Percentiles rank a stretch among this genome's conserved stretches.
Conservation (phyloP, 2,113 vertebrate genomes). For the Nycticryphes semicollaris region DNA sequence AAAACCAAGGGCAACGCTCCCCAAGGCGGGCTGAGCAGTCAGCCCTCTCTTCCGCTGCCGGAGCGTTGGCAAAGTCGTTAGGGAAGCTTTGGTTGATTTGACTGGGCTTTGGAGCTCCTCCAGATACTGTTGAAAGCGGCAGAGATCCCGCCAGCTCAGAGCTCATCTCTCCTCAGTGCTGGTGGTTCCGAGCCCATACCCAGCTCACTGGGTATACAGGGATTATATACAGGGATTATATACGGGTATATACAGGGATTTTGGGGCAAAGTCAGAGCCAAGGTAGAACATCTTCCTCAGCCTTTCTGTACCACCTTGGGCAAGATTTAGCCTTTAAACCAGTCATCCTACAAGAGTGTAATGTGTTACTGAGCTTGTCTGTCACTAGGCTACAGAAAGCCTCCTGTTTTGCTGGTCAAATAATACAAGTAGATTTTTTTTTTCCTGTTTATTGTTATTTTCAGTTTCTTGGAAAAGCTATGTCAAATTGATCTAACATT, state of each 20-base stretch:
- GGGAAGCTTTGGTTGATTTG: accelerated
- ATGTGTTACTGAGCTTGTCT: neutral
- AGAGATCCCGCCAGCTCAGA: neutral
- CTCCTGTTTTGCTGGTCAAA: neutral
- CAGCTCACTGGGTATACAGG: neutral
- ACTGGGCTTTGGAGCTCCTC: neutral
- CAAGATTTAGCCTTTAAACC: slow-evolving; percentile 32
- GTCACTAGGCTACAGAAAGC: neutral
- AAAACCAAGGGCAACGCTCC: neutral
- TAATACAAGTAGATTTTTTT: neutral
- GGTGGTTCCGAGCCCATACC: neutral
- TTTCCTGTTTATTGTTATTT: neutral
- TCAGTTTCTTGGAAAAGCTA: neutral
- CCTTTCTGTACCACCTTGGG: neutral
- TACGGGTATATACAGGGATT: too few species aligned
- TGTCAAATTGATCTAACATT: neutral
- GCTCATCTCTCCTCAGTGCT: neutral
- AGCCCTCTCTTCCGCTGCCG: neutral
- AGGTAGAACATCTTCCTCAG: neutral
- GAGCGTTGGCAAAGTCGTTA: neutral
- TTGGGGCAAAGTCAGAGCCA: neutral
- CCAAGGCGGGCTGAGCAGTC: accelerated
- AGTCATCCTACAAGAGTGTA: neutral
- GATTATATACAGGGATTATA: too few species aligned
- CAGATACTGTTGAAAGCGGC: accelerated